These are phyloP conservation scores for Pteria penguin DNA, from an alignment of 2,888 invertebrate genomes.

Conservation along the genomic window DNA sequence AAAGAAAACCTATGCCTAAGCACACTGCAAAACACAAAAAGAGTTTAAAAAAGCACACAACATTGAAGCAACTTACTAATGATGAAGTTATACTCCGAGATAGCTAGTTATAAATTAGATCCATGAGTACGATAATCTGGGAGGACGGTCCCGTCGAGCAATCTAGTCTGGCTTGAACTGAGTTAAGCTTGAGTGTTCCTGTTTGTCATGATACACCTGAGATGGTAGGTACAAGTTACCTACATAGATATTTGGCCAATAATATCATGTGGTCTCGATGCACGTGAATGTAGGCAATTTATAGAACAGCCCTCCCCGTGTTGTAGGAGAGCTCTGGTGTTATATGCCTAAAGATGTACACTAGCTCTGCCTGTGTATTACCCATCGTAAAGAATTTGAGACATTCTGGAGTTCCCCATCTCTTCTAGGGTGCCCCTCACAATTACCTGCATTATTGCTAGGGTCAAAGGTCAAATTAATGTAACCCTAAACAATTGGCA, in stretches of 20 bases:
- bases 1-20: too few relatives aligned
- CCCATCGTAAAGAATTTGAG: constrained; percentile 20
- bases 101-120: too few relatives aligned
- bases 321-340: constrained; percentile 20
- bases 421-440: constrained; percentile 29
- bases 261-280: constrained; percentile 33
- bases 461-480: constrained; percentile 34
- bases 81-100: too few relatives aligned
- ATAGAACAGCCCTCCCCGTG: constrained; percentile 24
- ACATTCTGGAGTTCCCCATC: constrained; percentile 22
- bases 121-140: too few relatives aligned
- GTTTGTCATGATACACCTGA: not conserved
- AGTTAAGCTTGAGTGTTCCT: not conserved
- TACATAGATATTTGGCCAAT: constrained; percentile 40
- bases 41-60: not conserved
- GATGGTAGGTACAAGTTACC: not conserved
- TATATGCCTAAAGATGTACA: constrained; percentile 50
- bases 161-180: not conserved
- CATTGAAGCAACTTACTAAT: too few relatives aligned
- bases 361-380: constrained; percentile 22
- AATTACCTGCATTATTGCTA: constrained; percentile 29
- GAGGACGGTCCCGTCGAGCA: not conserved
- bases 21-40: not conserved
- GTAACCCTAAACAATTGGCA: constrained; percentile 22
- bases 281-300: constrained; percentile 29